Conservation (phyloP, 2,113 vertebrate species). For the Sterrhoptilus dennistouni region DNA sequence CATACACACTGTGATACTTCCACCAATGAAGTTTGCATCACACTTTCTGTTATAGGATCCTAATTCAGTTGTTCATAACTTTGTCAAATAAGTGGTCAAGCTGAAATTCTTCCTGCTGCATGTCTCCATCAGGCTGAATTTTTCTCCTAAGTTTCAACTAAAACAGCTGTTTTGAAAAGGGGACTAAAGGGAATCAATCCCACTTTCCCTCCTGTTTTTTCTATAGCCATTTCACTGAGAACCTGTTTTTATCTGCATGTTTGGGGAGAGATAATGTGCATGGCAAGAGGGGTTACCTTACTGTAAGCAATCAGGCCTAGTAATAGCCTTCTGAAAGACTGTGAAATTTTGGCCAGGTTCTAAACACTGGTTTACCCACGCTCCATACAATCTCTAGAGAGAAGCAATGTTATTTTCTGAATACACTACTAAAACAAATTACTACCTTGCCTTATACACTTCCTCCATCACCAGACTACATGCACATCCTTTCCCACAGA, state of each 20-base stretch:
- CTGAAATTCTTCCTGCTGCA: background rate
- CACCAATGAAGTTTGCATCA: background rate
- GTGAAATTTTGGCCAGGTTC: background rate
- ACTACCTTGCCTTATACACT: background rate
- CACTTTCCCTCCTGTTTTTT: background rate
- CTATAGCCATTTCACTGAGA: background rate
- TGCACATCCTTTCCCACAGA: background rate
- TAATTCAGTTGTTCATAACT: background rate
- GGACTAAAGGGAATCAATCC: background rate
- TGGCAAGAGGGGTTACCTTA: background rate
- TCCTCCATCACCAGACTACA: background rate
- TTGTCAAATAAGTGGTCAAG: background rate
- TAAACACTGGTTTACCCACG: background rate
- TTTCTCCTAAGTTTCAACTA: background rate
- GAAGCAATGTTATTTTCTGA: background rate
- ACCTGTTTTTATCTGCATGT: background rate
- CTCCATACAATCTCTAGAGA: background rate
- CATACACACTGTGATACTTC: background rate
- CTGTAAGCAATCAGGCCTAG: background rate
- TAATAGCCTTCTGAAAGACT: background rate
- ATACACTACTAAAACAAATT: background rate
- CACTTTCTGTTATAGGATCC: background rate
- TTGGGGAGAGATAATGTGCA: background rate
- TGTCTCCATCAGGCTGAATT: background rate
- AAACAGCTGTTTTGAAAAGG: background rate